Conservation (phyloP, 2,888 invertebrate genomes). For the Drosophila incognita region DNA sequence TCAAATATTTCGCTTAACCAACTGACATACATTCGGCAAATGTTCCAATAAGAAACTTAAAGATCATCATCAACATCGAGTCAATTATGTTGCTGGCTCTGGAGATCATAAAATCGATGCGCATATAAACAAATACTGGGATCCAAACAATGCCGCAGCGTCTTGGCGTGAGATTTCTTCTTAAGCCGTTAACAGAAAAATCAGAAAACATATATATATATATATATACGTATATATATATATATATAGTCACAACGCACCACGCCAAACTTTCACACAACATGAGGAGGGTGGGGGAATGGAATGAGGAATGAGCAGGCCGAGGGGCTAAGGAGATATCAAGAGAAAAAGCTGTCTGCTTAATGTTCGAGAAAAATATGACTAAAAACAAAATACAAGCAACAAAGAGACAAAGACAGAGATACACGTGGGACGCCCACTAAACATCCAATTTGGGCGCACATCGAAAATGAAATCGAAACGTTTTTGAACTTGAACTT, state of each 20-base stretch:
- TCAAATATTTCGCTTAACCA: constrained; percentile 41
- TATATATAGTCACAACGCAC: constrained; percentile 38
- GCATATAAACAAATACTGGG: constrained; percentile 46
- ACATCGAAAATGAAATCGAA: constrained; percentile 46
- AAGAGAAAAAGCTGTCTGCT: constrained; percentile 12
- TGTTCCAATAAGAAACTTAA: constrained; percentile 22
- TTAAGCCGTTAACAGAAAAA: constrained; percentile 42
- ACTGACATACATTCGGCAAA: constrained; percentile 47
- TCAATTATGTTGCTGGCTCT: constrained; percentile 34
- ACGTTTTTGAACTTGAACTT: constrained; percentile 73
- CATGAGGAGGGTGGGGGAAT: constrained; percentile 12
- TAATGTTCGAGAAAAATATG: constrained; percentile 9
- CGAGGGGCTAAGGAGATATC: not conserved
- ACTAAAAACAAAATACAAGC: constrained; percentile 23
- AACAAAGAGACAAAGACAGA: not conserved
- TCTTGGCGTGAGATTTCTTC: constrained; percentile 45
- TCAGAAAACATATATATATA: constrained; percentile 17
- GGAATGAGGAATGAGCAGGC: not conserved
- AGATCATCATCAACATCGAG: constrained; percentile 27
- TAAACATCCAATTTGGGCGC: constrained; percentile 23
- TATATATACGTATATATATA: constrained; percentile 5
- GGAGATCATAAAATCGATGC: constrained; percentile 50
- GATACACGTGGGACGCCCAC: constrained; percentile 54
- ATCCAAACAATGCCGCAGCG: constrained; percentile 28
- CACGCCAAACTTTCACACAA: constrained; percentile 68